Conservation (phyloP, 2,797 vertebrate species). For the Parauchenoglanis punctatus region DNA sequence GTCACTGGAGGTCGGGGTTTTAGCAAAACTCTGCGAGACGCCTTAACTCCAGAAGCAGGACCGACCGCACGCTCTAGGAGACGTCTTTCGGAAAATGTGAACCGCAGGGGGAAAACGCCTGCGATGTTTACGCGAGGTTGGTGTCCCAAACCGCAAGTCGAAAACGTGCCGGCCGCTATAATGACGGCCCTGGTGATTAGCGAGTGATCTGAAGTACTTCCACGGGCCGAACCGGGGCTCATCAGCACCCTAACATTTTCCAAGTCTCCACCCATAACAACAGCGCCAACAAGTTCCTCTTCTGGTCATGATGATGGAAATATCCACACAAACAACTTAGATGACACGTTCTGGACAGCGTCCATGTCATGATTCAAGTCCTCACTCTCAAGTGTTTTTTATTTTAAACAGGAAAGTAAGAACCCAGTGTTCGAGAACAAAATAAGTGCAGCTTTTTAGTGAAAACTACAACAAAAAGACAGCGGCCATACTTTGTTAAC, state of each 20-base stretch:
- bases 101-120: slow-evolving; percentile 38
- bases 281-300: not conserved
- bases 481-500: too few relatives aligned
- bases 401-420: not conserved
- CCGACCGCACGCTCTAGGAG: not conserved
- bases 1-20: not conserved
- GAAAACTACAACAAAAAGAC: not conserved
- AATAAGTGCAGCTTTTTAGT: not conserved
- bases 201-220: not conserved
- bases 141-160: slow-evolving; percentile 32
- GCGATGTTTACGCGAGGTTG: slow-evolving; percentile 35
- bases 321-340: not conserved
- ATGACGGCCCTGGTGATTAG: slow-evolving; percentile 50
- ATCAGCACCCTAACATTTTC: slow-evolving; percentile 28
- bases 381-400: not conserved
- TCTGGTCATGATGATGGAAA: slow-evolving; percentile 19
- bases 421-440: not conserved
- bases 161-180: slow-evolving; percentile 25
- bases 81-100: slow-evolving; percentile 18
- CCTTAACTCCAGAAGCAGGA: not conserved
- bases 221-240: slow-evolving; percentile 11
- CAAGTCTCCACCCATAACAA: slow-evolving; percentile 11
- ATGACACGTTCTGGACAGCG: not conserved
- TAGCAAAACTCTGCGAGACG: not conserved
- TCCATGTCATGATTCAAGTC: not conserved